Evolutionary conservation across 2,797 vertebrate species (phyloP), one percentile per base, ranked within the genome.

Genomic region (Aeoliscus strigatus): DNA sequence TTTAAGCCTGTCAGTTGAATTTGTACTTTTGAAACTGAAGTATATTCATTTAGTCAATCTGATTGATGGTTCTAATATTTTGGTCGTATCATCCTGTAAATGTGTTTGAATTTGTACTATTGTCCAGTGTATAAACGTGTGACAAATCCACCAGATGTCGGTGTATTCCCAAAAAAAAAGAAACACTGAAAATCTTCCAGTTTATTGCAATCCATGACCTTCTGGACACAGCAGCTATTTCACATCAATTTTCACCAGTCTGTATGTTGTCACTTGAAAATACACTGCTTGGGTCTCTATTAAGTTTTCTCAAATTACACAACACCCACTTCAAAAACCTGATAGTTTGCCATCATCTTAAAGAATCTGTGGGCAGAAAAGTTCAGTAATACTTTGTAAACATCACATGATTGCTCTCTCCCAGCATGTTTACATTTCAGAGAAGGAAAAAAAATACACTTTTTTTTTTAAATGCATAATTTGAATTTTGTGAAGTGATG

Each of bases 141-240:
- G 6, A 21, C 6, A 21, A 21, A 21, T 21, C 3, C 6, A 21
- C 3, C 18, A 3, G 6, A 21, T 21, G 18, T 21, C 18, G 18
- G 3, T 3, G 18, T 21, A 3, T 3, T 21, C 3, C 3, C 6
- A 4, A 41, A 39, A 18, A 38, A 31, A 30, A 17, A 31, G 2
- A 45, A 28, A 30, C 21, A 32, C 27, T 39, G 2, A 48, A 41
- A 60, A 41, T 47, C 67, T 79, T 87, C 77, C 75, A 86, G 81
- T 90, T 90, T 89, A 89, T 88, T 90, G 70, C 64, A 73, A 73
- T 77, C 51, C 51, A 50, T 17, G 30, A 69, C 39, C 29, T 40
- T 68, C 25, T 67, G 61, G 44, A 78, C 43, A 79, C 70, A 76
- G 70, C 66, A 78, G 51, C 55, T 55, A 58, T 54, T 46, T 45